These are phyloP conservation scores for Melanostoma scalare DNA, from an alignment of 2,888 invertebrate genomes.

Conservation along the genomic window DNA sequence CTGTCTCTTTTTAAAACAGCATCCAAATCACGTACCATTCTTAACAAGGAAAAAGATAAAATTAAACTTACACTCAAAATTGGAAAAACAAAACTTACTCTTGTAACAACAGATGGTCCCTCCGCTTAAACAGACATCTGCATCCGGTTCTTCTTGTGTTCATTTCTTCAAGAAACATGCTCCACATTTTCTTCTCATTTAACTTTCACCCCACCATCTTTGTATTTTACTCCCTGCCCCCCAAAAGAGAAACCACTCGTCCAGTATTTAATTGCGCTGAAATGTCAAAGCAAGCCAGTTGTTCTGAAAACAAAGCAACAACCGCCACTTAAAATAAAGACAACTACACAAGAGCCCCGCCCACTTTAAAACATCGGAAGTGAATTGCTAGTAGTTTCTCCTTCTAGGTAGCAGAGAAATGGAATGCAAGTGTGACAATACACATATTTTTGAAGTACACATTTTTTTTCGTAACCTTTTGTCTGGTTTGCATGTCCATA, in stretches of 20 bases:
- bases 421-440: conserved; percentile 58
- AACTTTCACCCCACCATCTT: conserved; percentile 37
- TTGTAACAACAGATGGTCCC: conserved; percentile 71
- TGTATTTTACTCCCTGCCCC: background rate
- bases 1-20: conserved; percentile 22
- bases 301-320: conserved; percentile 36
- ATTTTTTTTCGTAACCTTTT: conserved; percentile 25
- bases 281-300: conserved; percentile 67
- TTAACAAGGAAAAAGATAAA: conserved; percentile 30
- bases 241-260: conserved; percentile 23
- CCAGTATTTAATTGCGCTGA: conserved; percentile 63
- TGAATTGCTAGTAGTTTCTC: conserved; percentile 34
- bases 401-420: conserved; percentile 25
- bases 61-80: conserved; percentile 62
- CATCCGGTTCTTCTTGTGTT: conserved; percentile 64
- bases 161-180: conserved; percentile 62
- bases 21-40: conserved; percentile 59
- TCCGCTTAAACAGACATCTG: conserved; percentile 65
- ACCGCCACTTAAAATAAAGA: conserved; percentile 68
- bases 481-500: conserved; percentile 71
- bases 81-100: conserved; percentile 64
- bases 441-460: conserved; percentile 45
- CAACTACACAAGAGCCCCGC: conserved; percentile 38
- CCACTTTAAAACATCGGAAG: conserved; percentile 20
- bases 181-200: conserved; percentile 71